Base-by-base conservation (phyloP, 2,113 vertebrate species). In the Hydropotes inermis region DNA sequence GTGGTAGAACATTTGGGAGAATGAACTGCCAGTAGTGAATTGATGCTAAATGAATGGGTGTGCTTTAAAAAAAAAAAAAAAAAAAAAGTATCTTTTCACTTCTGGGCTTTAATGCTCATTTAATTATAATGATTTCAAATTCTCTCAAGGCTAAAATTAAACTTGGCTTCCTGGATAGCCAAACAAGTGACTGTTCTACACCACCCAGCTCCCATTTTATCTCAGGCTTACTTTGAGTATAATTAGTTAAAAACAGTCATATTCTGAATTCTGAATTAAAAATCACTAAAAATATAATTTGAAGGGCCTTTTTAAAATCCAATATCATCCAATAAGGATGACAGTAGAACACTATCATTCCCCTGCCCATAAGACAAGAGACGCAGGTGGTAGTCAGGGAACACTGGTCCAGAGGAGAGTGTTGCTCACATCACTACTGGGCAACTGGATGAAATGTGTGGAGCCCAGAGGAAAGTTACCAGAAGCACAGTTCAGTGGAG, bases 91-190 rank as follows among this genome's bases (percentile, higher is more conserved):
- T 86, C 43, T 5, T 93, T 98, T 98, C 97, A 94, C 92, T 97
- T 89, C 78, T 90, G 60, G 81, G 95, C 89, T 97, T 96, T 98
- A 98, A 97, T 98, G 94, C 70, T 87, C 97, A 97, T 98, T 87
- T 98, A 98, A 98, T 98, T 98, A 98, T 97, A 97, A 98, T 98
- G 97, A 98, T 98, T 98, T 98, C 91, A 96, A 97, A 98, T 98
- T 98, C 97, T 96, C 97, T 92, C 87, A 57, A 61, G 90, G 97
- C 96, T 92, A 98, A 98, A 97, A 97, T 97, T 94, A 98, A 98
- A 89, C 97, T 98, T 98, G 98, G 81, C 93, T 98, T 98, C 92
- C 81, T 97, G 95, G 85, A 96, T 89, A 97, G 95, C 83, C 96
- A 98, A 98, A 97, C 96, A 96, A 86, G 16, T 57, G 64, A 95